A percentile compares a stretch with the other conserved stretches of the same genome.
phyloP scores from a whole-genome alignment of 2,888 invertebrate genomes.

The Endomychus coccineus region DNA sequence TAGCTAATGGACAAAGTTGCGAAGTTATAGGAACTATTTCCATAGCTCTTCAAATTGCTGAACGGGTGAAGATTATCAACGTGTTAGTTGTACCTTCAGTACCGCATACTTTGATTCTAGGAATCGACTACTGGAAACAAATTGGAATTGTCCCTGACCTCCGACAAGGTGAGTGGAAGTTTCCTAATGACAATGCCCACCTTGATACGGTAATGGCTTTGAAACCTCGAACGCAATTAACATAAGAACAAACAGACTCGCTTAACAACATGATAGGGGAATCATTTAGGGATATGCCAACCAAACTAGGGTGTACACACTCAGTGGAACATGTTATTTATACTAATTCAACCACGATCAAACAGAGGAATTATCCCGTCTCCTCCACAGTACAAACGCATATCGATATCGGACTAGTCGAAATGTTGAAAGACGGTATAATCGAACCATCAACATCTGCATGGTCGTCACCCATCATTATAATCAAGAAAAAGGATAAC shows the following conservation, averaged over 20 bases:
- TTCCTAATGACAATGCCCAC: slow-evolving; percentile 3
- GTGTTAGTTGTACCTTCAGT: slow-evolving; percentile 16
- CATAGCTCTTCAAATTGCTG: slow-evolving; percentile 11
- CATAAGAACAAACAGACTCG: slow-evolving; percentile 5
- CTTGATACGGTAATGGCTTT: background rate
- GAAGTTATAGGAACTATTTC: slow-evolving; percentile 9
- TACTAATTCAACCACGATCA: slow-evolving; percentile 11
- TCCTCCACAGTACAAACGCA: slow-evolving; percentile 12
- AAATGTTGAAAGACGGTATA: slow-evolving; percentile 11
- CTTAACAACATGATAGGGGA: slow-evolving; percentile 1
- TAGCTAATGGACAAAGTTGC: slow-evolving; percentile 16
- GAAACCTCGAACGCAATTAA: slow-evolving; percentile 2
- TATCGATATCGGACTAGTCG: slow-evolving; percentile 8
- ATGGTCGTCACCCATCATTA: slow-evolving; percentile 18
- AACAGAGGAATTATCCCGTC: slow-evolving; percentile 14
- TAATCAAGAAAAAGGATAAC: slow-evolving; percentile 26
- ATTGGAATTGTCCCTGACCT: slow-evolving; percentile 13
- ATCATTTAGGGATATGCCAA: slow-evolving; percentile 2
- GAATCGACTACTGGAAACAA: slow-evolving; percentile 17
- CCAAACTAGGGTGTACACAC: slow-evolving; percentile 11
- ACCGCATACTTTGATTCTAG: slow-evolving; percentile 16
- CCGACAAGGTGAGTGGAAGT: slow-evolving; percentile 6
- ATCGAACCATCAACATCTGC: slow-evolving; percentile 11
- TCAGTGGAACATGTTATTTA: slow-evolving; percentile 14
- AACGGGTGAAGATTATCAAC: slow-evolving; percentile 9